Conservation (phyloP, 2,113 vertebrate species). For the Trinectes maculatus region DNA sequence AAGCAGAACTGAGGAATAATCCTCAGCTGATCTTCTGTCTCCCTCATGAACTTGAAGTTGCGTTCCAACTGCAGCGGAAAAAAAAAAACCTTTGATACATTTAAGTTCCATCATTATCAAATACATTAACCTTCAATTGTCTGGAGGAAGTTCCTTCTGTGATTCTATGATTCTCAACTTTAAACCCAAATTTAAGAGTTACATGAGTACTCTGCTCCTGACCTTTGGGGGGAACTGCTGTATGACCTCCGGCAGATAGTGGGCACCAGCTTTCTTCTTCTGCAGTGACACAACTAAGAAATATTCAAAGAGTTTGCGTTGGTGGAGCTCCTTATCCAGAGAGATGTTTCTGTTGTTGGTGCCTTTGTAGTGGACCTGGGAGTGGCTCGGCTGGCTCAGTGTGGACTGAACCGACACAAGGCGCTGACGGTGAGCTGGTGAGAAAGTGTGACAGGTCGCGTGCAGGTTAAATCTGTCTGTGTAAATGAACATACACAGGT, state of each 20-base stretch:
- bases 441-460: neutral
- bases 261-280: conserved; percentile 83
- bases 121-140: neutral
- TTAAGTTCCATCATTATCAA: neutral
- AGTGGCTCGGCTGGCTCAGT: conserved; percentile 81
- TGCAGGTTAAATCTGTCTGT: neutral
- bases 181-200: no score
- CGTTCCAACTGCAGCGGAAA: conserved; percentile 84
- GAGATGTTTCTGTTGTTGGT: conserved; percentile 42
- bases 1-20: conserved; percentile 94
- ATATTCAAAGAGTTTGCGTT: conserved; percentile 90
- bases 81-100: neutral
- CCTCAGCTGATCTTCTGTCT: conserved; percentile 91
- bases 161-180: no score
- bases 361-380: conserved; percentile 45
- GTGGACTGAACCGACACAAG: conserved; percentile 87
- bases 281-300: conserved; percentile 91
- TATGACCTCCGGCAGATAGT: conserved; percentile 88
- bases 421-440: conserved; percentile 87
- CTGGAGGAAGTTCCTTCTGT: neutral
- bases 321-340: conserved; percentile 82
- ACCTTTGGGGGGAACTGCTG: conserved; percentile 93
- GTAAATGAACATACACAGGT: neutral
- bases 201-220: neutral
- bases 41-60: conserved; percentile 90